Base-by-base conservation (phyloP, 2,113 vertebrate species). In the Gnathochromis pfefferi region DNA sequence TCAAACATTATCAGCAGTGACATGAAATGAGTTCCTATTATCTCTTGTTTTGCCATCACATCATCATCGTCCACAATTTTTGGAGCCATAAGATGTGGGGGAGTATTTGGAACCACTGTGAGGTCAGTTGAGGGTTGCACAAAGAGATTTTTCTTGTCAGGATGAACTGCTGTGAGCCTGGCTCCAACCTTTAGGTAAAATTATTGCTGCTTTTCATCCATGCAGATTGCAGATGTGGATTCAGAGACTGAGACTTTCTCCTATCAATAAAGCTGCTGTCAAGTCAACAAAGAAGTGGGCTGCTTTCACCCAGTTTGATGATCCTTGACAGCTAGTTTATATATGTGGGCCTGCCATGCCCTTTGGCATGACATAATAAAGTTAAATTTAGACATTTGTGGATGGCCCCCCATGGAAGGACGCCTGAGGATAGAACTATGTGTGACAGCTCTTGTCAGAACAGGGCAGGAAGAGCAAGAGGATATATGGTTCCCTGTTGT, bases 351-450 rank as follows among this genome's bases (percentile, higher is more conserved):
- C 82, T 86, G 84, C 89, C 85, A 4, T 88, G 89, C 93, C 92
- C 92, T 93, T 87, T 73, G 91, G 93, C 93, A 80, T 38, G 51
- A 33, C 3, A 65, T 92, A 94, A 95, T 95, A 86, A 90, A 95
- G 92, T 96, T 94, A 93, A 82, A 82, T 89, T 80, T 90, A 89
- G 87, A 90, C 90, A 47, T 86, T 84, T 82, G 87, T 80, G 70
- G 81, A 42, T 63, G 73, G 94, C 95, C 95, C 95, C 93, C 95
- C 95, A 7, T 91, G 88, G 92, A 87, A 93, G 93, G 93, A 63
- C 2, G 93, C 94, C 94, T 42, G 84, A 88, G 91, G 94, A 88
- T 38, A 91, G 87, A 92, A 88, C 92, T 81, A 85, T 51, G 84
- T 83, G 83, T 90, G 89, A 83, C 45, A 28, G 63, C 60, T 73